Percentiles rank a stretch among this genome's conserved stretches.
Evolutionary conservation across 2,888 invertebrate genomes (phyloP).

Genomic region (Magallana nippona): DNA sequence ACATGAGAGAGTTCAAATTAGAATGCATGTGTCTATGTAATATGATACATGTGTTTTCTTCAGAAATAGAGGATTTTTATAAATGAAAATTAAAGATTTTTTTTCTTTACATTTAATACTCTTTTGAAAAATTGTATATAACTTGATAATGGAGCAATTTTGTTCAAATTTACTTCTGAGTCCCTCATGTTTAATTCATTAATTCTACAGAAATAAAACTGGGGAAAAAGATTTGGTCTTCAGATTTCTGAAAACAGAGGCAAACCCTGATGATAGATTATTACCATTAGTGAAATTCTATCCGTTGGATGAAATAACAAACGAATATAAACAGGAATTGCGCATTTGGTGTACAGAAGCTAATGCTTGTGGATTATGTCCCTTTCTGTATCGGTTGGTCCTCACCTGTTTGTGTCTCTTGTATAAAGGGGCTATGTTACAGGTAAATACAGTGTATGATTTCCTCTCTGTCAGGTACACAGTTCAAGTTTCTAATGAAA

Average conservation of each 20-base stretch:
- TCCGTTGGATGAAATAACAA: conserved; percentile 14
- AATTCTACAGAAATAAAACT: neutral
- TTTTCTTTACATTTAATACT: no score
- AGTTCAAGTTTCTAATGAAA: neutral
- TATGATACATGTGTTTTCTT: no score
- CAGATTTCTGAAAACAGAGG: neutral
- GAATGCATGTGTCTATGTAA: no score
- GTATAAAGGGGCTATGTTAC: neutral
- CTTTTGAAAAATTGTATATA: neutral
- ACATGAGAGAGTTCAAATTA: no score
- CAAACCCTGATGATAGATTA: conserved; percentile 15
- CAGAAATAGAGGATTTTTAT: no score
- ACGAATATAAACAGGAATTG: neutral
- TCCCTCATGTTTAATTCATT: conserved; percentile 29
- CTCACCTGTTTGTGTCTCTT: neutral
- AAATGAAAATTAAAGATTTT: no score
- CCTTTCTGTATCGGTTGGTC: neutral
- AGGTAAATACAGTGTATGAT: neutral
- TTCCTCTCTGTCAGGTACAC: neutral
- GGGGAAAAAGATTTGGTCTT: neutral
- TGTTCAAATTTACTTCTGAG: neutral
- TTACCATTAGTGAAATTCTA: conserved; percentile 12
- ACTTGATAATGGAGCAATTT: neutral
- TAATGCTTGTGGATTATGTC: neutral
- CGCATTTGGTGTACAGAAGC: neutral